Evolutionary conservation across 2,888 invertebrate genomes (phyloP), one percentile per base, ranked within the genome.

Genomic region (Euplagia quadripunctaria): DNA sequence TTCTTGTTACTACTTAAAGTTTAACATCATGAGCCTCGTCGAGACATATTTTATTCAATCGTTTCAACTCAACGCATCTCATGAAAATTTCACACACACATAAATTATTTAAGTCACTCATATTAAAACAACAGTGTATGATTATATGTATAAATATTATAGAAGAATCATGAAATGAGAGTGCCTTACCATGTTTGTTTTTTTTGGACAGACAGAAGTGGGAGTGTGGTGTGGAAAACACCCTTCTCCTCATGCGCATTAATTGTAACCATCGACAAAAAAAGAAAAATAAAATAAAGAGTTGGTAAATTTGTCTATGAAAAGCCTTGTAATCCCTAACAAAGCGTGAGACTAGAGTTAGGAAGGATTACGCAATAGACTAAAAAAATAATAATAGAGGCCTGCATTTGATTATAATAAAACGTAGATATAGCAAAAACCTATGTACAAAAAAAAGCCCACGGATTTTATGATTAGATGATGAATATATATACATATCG

Each of bases 11-110:
- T 46, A 46, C 20, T 20, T 20, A 46, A 20, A 65, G 20, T 65
- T 46, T 20, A 65, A 49, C 4, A 65, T 14, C 65, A 65, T 43
- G 43, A 46, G 11, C 64, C n/a, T 46, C 12, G 9, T 46, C 8
- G 14, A 46, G 65, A 46, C 46, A 65, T 65, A 65, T 65, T 65
- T 65, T 65, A 65, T 65, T 65, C 46, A 20, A 49, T 20, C 20
- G 65, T 65, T 65, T 46, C 20, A 20, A 20, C 64, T 65, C 65
- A 49, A 65, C 46, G 14, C 46, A 20, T 46, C 46, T 46, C 65
- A 14, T n/a, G 12, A 64, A 46, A 46, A 46, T 64, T 46, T 64
- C 12, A 58, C 20, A 20, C 55, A 49, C 12, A 8, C 20, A 65
- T 49, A 20, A 14, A 65, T 65, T 43, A 14, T 65, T 46, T 46